Percentiles rank a stretch among this genome's conserved stretches.
Evolutionary conservation across 2,113 vertebrate species (phyloP).

Genomic region (Semicossyphus pulcher): DNA sequence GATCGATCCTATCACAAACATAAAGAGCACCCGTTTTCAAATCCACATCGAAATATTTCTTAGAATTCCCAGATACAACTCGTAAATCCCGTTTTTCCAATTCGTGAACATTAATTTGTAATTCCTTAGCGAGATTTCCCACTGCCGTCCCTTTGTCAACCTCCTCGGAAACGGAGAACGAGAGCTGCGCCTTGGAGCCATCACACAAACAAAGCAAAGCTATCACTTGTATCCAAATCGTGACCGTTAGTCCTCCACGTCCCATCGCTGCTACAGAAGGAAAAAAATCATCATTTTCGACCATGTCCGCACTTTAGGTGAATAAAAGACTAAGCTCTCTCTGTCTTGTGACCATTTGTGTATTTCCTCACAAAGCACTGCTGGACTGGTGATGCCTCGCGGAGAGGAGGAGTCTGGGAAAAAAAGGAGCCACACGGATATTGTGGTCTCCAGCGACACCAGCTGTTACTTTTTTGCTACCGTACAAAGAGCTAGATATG

Average conservation of each 20-base stretch:
- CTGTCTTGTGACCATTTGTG: slow-evolving; percentile 3
- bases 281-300: neutral
- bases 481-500: neutral
- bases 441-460: slow-evolving; percentile 70
- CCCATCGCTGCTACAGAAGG: slow-evolving; percentile 46
- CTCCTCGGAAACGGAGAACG: slow-evolving; percentile 78
- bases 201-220: slow-evolving; percentile 55
- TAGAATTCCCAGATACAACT: slow-evolving; percentile 67
- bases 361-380: slow-evolving; percentile 35
- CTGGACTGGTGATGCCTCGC: neutral
- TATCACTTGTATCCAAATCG: slow-evolving; percentile 45
- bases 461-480: slow-evolving; percentile 7
- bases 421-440: neutral
- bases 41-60: slow-evolving; percentile 82
- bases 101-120: slow-evolving; percentile 67
- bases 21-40: slow-evolving; percentile 80
- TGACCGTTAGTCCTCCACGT: neutral
- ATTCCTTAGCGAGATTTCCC: slow-evolving; percentile 81
- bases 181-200: slow-evolving; percentile 67
- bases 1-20: slow-evolving; percentile 84
- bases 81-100: slow-evolving; percentile 70
- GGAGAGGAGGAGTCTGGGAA: slow-evolving; percentile 52
- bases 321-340: neutral
- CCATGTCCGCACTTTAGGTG: neutral
- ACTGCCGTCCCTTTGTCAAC: slow-evolving; percentile 78